Percentiles rank a stretch among this genome's conserved stretches.
Evolutionary conservation across 2,797 vertebrate genomes (phyloP).

Genomic region (Gallirallus australis): DNA sequence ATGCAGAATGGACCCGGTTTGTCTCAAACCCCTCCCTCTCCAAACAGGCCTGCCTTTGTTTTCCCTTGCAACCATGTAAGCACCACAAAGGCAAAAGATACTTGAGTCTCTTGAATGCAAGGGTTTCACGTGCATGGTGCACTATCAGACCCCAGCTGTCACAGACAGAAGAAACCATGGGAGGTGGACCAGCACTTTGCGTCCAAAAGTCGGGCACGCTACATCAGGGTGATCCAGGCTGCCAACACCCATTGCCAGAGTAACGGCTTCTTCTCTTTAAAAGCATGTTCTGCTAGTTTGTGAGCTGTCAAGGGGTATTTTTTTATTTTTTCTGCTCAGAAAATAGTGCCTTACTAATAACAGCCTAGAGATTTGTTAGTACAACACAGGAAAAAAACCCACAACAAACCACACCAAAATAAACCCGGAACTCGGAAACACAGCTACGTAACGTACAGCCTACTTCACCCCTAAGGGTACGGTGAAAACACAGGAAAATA

Average conservation of each 20-base stretch:
- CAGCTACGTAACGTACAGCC: background rate
- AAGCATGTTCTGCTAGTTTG: background rate
- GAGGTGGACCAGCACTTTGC: background rate
- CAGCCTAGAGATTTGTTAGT: background rate
- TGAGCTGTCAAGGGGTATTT: background rate
- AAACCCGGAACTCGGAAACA: background rate
- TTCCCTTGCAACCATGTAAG: background rate
- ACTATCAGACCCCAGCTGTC: background rate
- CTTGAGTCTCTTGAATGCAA: background rate
- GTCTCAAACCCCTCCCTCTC: background rate
- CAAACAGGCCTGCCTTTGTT: background rate
- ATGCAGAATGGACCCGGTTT: background rate
- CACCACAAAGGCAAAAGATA: background rate
- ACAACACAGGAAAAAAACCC: background rate
- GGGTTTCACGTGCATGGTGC: background rate
- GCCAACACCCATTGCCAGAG: background rate
- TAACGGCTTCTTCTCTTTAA: background rate
- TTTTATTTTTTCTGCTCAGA: background rate
- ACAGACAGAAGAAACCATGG: background rate
- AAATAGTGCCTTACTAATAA: background rate
- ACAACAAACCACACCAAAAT: background rate
- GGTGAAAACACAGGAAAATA: background rate
- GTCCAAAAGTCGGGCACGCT: rapidly evolving
- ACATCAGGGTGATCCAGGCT: background rate
- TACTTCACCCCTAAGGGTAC: background rate